A percentile compares a stretch with the other conserved stretches of the same genome.
Conservation (phyloP, 2,113 vertebrate genomes). For the Calidris pugnax region DNA sequence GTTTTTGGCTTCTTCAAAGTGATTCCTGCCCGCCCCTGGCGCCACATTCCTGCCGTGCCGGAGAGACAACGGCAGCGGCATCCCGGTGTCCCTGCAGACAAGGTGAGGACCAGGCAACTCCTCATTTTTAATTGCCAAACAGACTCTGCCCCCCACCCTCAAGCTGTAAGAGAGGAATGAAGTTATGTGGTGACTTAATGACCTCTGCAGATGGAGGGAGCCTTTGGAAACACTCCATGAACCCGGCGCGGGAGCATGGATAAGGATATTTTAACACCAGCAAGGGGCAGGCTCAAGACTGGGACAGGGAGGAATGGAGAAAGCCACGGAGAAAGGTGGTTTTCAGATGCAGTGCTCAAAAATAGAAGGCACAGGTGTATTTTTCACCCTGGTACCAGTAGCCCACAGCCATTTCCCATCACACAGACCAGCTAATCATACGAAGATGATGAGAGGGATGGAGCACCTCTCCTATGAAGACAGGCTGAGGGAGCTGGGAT, state of each 20-base stretch:
- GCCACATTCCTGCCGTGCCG: neutral
- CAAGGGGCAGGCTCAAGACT: neutral
- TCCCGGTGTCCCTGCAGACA: neutral
- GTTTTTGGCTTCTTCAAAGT: neutral
- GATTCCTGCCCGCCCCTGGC: neutral
- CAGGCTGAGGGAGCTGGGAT: too few species aligned
- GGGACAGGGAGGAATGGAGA: neutral
- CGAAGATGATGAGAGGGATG: too few species aligned
- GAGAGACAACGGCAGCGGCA: neutral
- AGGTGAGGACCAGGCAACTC: neutral
- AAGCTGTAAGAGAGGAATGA: neutral
- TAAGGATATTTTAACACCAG: neutral
- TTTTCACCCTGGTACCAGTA: neutral
- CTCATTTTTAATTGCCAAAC: neutral
- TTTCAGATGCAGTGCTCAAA: neutral
- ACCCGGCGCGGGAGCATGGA: rapidly evolving
- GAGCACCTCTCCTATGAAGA: too few species aligned
- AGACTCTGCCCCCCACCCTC: neutral
- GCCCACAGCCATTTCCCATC: neutral
- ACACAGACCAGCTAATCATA: neutral
- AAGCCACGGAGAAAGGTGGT: rapidly evolving
- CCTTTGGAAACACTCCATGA: neutral
- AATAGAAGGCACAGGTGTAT: rapidly evolving
- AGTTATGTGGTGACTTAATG: neutral
- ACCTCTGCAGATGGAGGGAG: neutral